These are phyloP conservation scores for Microctenopoma stevenorrisi DNA, from an alignment of 2,797 vertebrate species.

Conservation along the genomic window DNA sequence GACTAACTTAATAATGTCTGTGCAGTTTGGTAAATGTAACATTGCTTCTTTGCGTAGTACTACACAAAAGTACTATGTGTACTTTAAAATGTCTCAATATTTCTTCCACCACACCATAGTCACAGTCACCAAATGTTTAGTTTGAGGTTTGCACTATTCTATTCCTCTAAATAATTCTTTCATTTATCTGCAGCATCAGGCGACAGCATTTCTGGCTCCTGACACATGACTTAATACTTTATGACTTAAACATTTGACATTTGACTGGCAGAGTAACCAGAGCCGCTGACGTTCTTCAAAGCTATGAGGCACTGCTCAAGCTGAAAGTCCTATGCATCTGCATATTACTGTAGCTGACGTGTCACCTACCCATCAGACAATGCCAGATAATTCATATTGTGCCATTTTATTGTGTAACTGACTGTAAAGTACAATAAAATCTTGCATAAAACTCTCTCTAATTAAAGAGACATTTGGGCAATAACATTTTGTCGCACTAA, in stretches of 20 bases:
- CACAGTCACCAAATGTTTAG: neutral
- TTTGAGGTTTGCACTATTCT: neutral
- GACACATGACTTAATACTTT: conserved; percentile 43
- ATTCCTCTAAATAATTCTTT: neutral
- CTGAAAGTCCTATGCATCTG: conserved; percentile 35
- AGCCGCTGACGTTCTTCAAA: conserved; percentile 35
- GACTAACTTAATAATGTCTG: too few relatives aligned
- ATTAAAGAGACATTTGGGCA: conserved; percentile 30
- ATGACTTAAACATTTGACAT: conserved; percentile 38
- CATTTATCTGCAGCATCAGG: neutral
- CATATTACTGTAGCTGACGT: conserved; percentile 26
- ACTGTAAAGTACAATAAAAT: conserved; percentile 31
- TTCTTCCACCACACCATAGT: too few relatives aligned
- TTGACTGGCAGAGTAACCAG: conserved; percentile 43
- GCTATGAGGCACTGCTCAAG: conserved; percentile 18
- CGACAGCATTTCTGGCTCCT: conserved; percentile 12
- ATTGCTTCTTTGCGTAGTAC: too few relatives aligned
- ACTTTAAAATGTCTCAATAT: too few relatives aligned
- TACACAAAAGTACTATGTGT: too few relatives aligned
- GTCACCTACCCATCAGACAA: conserved; percentile 10
- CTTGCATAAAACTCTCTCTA: conserved; percentile 35
- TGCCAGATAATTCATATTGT: conserved; percentile 29
- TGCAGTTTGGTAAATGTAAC: too few relatives aligned
- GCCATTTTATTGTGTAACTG: conserved; percentile 24
- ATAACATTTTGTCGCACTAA: conserved; percentile 19